These are phyloP conservation scores for Erpobdella octoculata DNA, from an alignment of 2,888 invertebrate genomes.

Conservation along the genomic window DNA sequence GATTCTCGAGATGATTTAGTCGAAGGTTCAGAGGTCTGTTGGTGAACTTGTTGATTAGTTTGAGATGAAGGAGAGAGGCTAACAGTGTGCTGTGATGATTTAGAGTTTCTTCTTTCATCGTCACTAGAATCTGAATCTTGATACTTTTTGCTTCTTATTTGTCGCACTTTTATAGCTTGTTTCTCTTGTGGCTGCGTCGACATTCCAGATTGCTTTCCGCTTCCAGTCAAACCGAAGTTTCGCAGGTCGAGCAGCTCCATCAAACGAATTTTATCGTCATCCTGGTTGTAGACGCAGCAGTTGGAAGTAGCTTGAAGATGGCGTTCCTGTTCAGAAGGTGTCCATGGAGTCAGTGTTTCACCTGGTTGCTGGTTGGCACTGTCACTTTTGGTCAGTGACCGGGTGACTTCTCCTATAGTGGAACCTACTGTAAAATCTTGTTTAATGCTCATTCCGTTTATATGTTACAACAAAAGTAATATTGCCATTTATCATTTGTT, in stretches of 20 bases:
- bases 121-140: constrained; percentile 31
- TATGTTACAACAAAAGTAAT: background rate
- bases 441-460: too few relatives aligned
- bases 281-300: background rate
- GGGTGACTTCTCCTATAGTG: constrained; percentile 21
- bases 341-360: constrained; percentile 14
- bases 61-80: constrained; percentile 3
- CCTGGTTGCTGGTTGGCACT: background rate
- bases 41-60: background rate
- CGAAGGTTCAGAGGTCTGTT: background rate
- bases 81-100: constrained; percentile 27
- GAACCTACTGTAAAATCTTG: constrained; percentile 19
- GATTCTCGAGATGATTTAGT: background rate
- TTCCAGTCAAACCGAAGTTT: background rate
- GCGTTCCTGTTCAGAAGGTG: constrained; percentile 19
- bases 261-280: constrained; percentile 17
- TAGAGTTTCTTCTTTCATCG: constrained; percentile 35
- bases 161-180: constrained; percentile 25
- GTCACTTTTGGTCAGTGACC: constrained; percentile 9
- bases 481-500: too few relatives aligned
- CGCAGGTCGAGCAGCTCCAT: constrained; percentile 25
- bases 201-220: constrained; percentile 9
- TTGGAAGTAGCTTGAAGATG: constrained; percentile 12
- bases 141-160: constrained; percentile 25
- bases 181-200: background rate